Evolutionary conservation across 2,888 invertebrate species (phyloP), one percentile per base, ranked within the genome.

Genomic region (Synergus japonicus): DNA sequence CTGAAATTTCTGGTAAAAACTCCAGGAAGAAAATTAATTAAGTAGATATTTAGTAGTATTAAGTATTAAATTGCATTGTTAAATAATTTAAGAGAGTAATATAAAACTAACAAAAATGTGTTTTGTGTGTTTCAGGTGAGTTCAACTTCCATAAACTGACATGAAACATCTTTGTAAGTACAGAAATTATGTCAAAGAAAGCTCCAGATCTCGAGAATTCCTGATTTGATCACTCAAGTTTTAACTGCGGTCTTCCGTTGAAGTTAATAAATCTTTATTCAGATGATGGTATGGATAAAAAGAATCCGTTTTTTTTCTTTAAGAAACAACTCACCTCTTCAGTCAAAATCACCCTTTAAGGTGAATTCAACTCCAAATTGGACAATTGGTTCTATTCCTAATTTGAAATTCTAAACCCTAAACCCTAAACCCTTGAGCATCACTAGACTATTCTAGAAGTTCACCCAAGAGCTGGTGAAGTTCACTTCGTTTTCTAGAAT

Each of bases 51-150:
- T 2, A 29, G 1, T 29, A 29, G 22, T 29, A 29, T 29, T 29
- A 29, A 0, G 22, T 2, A 29, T 29, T 29, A 29, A 29, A 29
- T 29, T 2, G 22, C 4, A 43, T 8, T 4, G 46, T 69, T 63
- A 78, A 29, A 46, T 37, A 60, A 73, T 64, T 78, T 73, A 49
- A 46, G 43, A 63, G 18, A 44, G 4, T 65, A 46, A 29, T 15
- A 22, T 22, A 3, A 60, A 60, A 22, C 44, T 67, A 67, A 67
- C 13, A 44, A 22, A 44, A 22, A 46, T 54, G 18, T 46, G 4
- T 69, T 73, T 73, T 49, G 37, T 10, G 3, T 73, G 69, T 73
- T 73, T 1, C 37, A 73, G 54, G 69, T 73, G 54, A 73, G 69
- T 73, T 73, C 8, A 9, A 29, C n/a, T 73, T 15, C 9, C 8